A percentile compares a stretch with the other conserved stretches of the same genome.
Conservation (phyloP, 2,888 invertebrate genomes). For the Andrena praecox region DNA sequence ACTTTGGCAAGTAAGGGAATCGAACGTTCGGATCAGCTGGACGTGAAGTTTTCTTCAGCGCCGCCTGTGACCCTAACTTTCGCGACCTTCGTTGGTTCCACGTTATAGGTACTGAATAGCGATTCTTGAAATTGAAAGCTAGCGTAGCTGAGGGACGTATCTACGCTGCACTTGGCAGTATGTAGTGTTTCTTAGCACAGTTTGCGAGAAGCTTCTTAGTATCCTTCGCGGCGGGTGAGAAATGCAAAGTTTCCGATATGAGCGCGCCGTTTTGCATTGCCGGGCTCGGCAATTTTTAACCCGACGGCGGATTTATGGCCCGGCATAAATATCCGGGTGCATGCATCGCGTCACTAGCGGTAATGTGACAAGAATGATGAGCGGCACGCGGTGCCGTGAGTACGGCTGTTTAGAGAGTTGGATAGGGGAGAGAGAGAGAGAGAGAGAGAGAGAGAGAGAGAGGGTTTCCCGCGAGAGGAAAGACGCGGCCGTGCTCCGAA, state of each 20-base stretch:
- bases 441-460: not conserved
- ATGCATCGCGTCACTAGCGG: not conserved
- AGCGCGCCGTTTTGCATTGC: not conserved
- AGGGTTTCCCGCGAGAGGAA: constrained; percentile 5
- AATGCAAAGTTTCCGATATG: too few relatives aligned
- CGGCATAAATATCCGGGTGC: constrained; percentile 32
- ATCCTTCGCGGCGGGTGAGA: too few relatives aligned
- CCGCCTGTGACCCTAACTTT: too few relatives aligned
- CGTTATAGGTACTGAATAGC: too few relatives aligned
- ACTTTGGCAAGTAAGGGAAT: constrained; percentile 3
- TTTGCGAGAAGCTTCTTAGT: too few relatives aligned
- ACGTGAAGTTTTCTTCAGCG: not conserved
- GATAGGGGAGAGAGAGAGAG: not conserved
- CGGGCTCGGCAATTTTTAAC: constrained; percentile 26
- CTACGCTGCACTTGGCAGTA: too few relatives aligned
- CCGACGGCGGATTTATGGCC: constrained; percentile 23
- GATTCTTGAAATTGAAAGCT: too few relatives aligned
- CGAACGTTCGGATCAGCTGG: not conserved
- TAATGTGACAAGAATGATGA: constrained; percentile 51
- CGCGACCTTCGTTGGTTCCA: too few relatives aligned
- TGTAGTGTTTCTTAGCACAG: too few relatives aligned
- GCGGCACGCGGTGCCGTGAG: constrained; percentile 20
- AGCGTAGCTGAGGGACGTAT: too few relatives aligned
- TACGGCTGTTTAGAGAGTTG: constrained; percentile 47
- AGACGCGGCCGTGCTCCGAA: constrained; percentile 26